A percentile compares a stretch with the other conserved stretches of the same genome.
These are phyloP conservation scores for Clarias gariepinus DNA, from an alignment of 2,113 vertebrate species.

Conservation along the genomic window DNA sequence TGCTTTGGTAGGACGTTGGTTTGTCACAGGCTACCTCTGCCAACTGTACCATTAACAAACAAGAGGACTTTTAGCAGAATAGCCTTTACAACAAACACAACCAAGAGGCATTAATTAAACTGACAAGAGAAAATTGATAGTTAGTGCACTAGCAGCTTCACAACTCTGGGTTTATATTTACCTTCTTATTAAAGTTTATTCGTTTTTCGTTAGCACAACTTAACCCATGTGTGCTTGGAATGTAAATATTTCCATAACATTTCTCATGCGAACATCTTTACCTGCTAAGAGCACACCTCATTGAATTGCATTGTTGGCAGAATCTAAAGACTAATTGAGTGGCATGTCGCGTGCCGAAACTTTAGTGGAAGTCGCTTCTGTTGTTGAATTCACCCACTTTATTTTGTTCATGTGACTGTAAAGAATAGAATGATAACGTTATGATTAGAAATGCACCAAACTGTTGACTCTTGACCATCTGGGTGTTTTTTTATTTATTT, in stretches of 20 bases:
- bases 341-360: too few species aligned
- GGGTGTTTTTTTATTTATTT: not conserved
- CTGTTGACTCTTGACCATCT: slow-evolving; percentile 4
- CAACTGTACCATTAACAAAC: not conserved
- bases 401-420: not conserved
- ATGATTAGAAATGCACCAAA: not conserved
- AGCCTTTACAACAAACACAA: not conserved
- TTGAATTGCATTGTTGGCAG: not conserved
- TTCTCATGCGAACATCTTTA: too few species aligned
- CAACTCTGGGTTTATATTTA: not conserved
- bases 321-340: too few species aligned
- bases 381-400: not conserved
- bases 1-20: not conserved
- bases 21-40: not conserved
- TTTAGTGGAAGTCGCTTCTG: not conserved
- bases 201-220: not conserved
- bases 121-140: not conserved
- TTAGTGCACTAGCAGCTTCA: not conserved
- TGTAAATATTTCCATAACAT: not conserved
- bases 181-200: not conserved
- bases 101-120: not conserved
- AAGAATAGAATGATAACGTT: not conserved
- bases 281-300: not conserved
- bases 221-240: not conserved
- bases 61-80: not conserved